Conservation (phyloP, 2,113 vertebrate species). For the Thamnaconus septentrionalis region DNA sequence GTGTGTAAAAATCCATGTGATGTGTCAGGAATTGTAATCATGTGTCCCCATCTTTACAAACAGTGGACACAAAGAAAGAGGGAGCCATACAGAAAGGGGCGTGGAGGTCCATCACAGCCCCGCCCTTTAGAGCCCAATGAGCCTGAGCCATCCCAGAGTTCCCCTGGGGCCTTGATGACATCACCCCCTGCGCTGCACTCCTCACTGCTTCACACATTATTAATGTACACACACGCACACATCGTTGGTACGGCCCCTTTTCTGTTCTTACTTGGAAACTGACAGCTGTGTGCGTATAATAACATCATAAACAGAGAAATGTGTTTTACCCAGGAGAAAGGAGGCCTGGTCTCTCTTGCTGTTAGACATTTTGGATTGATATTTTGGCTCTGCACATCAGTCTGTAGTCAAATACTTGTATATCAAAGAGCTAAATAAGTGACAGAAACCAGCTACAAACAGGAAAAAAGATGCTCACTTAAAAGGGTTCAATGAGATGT, state of each 20-base stretch:
- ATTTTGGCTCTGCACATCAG: too few relatives aligned
- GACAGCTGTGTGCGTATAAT: too few relatives aligned
- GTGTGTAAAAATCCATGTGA: not conserved
- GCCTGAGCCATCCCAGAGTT: conserved; percentile 26
- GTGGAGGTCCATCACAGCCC: not conserved
- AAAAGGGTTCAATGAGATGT: too few relatives aligned
- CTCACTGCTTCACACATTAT: conserved; percentile 16
- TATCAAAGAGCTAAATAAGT: too few relatives aligned
- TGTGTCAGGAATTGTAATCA: not conserved
- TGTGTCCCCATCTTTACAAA: conserved; percentile 16
- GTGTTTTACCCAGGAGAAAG: too few relatives aligned
- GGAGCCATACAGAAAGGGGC: not conserved
- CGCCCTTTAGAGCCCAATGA: conserved; percentile 11
- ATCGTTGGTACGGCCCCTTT: not conserved
- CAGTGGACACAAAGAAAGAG: conserved; percentile 15
- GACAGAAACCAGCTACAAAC: too few relatives aligned
- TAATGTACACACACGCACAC: conserved; percentile 23
- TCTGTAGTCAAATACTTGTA: too few relatives aligned
- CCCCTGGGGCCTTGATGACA: conserved; percentile 42
- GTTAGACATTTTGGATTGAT: too few relatives aligned
- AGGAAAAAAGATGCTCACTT: too few relatives aligned
- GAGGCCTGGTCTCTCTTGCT: too few relatives aligned
- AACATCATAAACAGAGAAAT: too few relatives aligned
- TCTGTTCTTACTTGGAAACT: not conserved
- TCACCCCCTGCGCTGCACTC: conserved; percentile 13